These are phyloP conservation scores for Pardalotus punctatus DNA, from an alignment of 2,113 vertebrate genomes.

Conservation along the genomic window DNA sequence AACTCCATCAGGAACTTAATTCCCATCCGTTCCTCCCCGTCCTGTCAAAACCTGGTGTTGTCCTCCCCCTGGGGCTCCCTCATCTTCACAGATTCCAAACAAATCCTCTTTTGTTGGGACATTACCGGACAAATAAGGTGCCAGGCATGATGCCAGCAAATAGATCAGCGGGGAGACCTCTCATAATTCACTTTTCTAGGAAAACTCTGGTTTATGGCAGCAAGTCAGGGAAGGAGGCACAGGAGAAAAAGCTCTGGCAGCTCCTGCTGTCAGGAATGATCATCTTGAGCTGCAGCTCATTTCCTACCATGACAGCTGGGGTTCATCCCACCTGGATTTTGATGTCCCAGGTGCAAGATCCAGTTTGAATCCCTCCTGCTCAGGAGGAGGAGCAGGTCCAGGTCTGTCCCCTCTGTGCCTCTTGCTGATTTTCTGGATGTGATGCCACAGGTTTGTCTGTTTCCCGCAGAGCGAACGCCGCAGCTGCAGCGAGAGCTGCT, in stretches of 20 bases:
- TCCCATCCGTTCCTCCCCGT: neutral
- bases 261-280: neutral
- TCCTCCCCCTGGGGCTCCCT: neutral
- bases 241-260: neutral
- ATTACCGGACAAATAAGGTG: neutral
- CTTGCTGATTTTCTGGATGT: neutral
- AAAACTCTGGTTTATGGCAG: neutral
- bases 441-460: neutral
- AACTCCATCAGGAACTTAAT: neutral
- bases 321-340: neutral
- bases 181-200: neutral
- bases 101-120: neutral
- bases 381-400: neutral
- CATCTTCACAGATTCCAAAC: neutral
- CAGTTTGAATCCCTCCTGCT: rapidly evolving
- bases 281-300: neutral
- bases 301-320: rapidly evolving
- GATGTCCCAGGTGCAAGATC: rapidly evolving
- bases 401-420: neutral
- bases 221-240: neutral
- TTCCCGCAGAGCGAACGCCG: neutral
- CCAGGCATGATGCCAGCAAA: neutral
- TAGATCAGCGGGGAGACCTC: neutral
- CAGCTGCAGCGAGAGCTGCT: neutral
- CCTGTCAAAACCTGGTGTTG: neutral